A percentile compares a stretch with the other conserved stretches of the same genome.
Conservation (phyloP, 2,888 invertebrate genomes). For the Agriopis aurantiaria region DNA sequence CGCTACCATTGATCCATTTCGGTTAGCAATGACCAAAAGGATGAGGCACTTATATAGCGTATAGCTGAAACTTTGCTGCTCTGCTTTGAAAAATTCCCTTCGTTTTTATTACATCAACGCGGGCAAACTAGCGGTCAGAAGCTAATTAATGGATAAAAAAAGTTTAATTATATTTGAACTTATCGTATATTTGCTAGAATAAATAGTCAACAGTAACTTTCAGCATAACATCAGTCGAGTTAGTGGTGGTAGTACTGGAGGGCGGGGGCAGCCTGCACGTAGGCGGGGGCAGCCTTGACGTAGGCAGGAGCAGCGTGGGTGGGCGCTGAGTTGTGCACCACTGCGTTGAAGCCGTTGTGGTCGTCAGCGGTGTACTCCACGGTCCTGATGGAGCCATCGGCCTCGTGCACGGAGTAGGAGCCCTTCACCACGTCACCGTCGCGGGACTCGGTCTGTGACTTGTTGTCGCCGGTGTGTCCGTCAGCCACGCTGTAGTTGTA, state of each 20-base stretch:
- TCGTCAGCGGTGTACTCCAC: constrained; percentile 85
- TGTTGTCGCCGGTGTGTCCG: constrained; percentile 86
- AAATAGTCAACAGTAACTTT: constrained; percentile 42
- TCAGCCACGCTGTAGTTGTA: constrained; percentile 86
- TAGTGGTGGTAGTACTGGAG: constrained; percentile 69
- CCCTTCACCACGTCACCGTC: constrained; percentile 86
- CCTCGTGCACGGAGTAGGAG: constrained; percentile 83
- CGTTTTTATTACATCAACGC: too few relatives aligned
- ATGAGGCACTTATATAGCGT: too few relatives aligned
- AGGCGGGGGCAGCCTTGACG: constrained; percentile 68
- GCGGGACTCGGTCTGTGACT: constrained; percentile 82
- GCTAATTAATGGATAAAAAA: neutral
- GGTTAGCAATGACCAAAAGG: too few relatives aligned
- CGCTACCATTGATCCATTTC: too few relatives aligned
- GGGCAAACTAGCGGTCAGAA: neutral
- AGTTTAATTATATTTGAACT: neutral
- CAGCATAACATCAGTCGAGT: constrained; percentile 39
- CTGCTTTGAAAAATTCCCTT: too few relatives aligned
- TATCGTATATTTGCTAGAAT: constrained; percentile 31
- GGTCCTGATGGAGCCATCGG: constrained; percentile 85
- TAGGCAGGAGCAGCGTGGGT: constrained; percentile 69
- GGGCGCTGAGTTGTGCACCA: constrained; percentile 71
- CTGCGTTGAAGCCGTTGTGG: constrained; percentile 81
- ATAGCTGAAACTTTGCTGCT: too few relatives aligned
- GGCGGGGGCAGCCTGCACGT: constrained; percentile 67